Conservation (phyloP, 2,113 vertebrate species). For the Mustela lutreola region DNA sequence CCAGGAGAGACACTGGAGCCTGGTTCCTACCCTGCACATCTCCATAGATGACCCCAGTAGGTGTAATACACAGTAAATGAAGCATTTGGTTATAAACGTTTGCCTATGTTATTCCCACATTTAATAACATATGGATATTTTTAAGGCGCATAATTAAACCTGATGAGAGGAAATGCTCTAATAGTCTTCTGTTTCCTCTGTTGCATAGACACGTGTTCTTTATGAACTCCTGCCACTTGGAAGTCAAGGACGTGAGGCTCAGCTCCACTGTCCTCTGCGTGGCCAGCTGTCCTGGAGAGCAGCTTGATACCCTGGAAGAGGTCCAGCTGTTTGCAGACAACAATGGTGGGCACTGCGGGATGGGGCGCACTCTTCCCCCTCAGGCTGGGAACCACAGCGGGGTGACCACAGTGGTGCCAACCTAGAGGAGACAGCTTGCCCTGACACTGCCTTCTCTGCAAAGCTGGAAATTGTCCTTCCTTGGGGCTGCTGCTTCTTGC, state of each 20-base stretch:
- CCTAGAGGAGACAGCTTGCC: too few species aligned
- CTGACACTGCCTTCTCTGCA: neutral
- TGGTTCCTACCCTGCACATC: neutral
- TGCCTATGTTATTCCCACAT: neutral
- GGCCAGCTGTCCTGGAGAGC: conserved; percentile 89
- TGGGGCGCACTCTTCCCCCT: rapidly evolving
- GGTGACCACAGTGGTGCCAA: too few species aligned
- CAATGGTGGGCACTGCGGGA: conserved; percentile 84
- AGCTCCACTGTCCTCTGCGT: conserved; percentile 87
- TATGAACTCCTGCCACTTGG: conserved; percentile 87
- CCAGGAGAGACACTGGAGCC: neutral
- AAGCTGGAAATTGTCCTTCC: neutral
- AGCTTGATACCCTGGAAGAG: conserved; percentile 88
- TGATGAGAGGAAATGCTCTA: neutral
- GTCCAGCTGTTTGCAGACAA: conserved; percentile 89
- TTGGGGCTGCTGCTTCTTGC: neutral
- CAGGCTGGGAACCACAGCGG: rapidly evolving
- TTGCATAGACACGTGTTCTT: conserved; percentile 89
- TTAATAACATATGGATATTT: neutral
- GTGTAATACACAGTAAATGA: neutral
- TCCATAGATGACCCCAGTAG: neutral
- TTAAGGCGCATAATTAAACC: conserved; percentile 22
- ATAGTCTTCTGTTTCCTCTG: conserved; percentile 27
- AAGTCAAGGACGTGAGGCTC: conserved; percentile 76
- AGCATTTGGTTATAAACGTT: neutral